Conservation (phyloP, 1,140 invertebrate species). For the Venustaconcha ellipsiformis region DNA sequence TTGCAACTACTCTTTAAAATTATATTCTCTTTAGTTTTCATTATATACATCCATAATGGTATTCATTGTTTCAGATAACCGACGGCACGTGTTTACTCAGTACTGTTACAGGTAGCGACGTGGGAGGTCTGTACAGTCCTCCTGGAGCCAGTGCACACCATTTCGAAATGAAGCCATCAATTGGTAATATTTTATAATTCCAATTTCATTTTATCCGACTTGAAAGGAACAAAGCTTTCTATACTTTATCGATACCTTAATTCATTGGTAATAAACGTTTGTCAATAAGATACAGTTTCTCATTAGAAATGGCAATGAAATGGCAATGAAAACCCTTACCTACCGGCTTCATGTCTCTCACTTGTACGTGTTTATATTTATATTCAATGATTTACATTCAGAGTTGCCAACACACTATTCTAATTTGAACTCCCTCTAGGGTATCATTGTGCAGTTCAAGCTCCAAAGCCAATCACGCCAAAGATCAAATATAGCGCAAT, state of each 20-base stretch:
- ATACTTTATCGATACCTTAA: neutral
- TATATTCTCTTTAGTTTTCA: no score
- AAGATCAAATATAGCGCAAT: no score
- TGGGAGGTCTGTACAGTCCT: conserved; percentile 57
- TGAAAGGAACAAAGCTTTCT: neutral
- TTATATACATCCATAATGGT: no score
- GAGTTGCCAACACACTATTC: no score
- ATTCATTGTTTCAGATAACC: conserved; percentile 43
- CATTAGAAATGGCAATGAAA: neutral
- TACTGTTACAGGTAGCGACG: conserved; percentile 62
- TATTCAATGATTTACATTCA: neutral
- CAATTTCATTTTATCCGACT: neutral
- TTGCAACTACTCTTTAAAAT: no score
- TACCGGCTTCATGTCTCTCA: neutral
- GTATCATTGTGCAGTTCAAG: no score
- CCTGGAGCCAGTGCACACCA: conserved; percentile 59
- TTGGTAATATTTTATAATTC: conserved; percentile 44
- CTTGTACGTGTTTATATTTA: neutral
- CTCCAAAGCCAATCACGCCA: no score
- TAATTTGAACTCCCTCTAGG: no score
- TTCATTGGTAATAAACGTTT: neutral
- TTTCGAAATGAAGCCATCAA: conserved; percentile 66
- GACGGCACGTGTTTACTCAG: conserved; percentile 61
- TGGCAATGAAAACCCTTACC: neutral
- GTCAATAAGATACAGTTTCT: no score